Percentiles rank a stretch among this genome's conserved stretches.
Evolutionary conservation across 2,797 vertebrate genomes (phyloP).

Genomic region (Neopelma chrysocephalum): DNA sequence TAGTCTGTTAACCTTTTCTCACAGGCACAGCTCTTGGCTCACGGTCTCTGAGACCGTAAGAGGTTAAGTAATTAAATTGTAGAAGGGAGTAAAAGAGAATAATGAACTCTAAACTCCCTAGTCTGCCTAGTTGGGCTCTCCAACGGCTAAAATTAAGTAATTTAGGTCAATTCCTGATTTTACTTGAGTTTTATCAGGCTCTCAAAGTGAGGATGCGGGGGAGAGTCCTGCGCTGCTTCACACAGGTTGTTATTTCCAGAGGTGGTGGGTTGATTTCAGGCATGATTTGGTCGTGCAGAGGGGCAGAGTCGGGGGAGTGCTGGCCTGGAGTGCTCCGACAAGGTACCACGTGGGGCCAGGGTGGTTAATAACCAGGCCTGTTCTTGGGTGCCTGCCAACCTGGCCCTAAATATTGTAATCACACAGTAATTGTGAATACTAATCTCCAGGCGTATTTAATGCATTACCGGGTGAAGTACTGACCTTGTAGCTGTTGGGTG

Average conservation of each 20-base stretch:
- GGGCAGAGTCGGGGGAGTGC: background rate
- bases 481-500: background rate
- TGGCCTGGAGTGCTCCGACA: background rate
- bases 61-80: constrained; percentile 1
- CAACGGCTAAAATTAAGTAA: background rate
- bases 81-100: background rate
- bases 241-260: background rate
- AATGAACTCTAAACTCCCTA: background rate
- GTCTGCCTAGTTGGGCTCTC: background rate
- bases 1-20: background rate
- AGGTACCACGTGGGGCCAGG: rapidly evolving
- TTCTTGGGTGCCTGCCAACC: background rate
- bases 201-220: background rate
- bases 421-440: background rate
- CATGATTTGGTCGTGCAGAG: background rate
- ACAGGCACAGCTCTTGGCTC: background rate
- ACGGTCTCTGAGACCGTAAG: rapidly evolving
- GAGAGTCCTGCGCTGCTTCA: rapidly evolving
- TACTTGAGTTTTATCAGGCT: background rate
- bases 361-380: background rate
- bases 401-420: background rate
- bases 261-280: background rate
- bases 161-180: background rate
- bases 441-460: background rate
- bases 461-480: background rate